Percentiles rank a stretch among this genome's conserved stretches.
Conservation (phyloP, 2,113 vertebrate species). For the Illadopsis cleaveri region DNA sequence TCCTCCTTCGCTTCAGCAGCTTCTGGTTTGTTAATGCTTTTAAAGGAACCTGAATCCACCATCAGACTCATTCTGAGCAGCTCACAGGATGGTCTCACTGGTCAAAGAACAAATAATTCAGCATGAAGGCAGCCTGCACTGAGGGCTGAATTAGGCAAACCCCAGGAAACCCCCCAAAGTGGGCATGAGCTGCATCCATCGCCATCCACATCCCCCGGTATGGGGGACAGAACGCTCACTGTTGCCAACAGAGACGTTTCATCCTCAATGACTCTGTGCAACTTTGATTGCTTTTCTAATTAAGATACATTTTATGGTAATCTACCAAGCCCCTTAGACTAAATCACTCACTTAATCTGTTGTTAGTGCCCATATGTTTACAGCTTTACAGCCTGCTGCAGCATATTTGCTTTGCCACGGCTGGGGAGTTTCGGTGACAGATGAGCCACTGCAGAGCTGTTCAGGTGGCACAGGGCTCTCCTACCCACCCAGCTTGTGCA, state of each 20-base stretch:
- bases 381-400: constrained; percentile 45
- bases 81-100: not conserved
- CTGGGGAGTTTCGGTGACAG: not conserved
- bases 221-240: not conserved
- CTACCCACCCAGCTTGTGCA: not conserved
- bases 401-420: constrained; percentile 3
- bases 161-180: not conserved
- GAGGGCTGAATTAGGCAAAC: not conserved
- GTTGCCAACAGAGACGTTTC: not conserved
- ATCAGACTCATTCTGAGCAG: not conserved
- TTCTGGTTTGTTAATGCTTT: not conserved
- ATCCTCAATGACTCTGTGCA: not conserved
- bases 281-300: constrained; percentile 67
- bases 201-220: not conserved
- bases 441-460: not conserved
- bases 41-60: not conserved
- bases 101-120: not conserved
- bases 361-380: constrained; percentile 68
- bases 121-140: not conserved
- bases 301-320: constrained; percentile 64
- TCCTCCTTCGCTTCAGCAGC: not conserved
- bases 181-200: not conserved
- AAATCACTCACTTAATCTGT: constrained; percentile 66
- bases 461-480: not conserved
- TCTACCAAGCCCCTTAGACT: constrained; percentile 44